Conservation (phyloP, 2,113 vertebrate species). For the Podarcis cretensis region DNA sequence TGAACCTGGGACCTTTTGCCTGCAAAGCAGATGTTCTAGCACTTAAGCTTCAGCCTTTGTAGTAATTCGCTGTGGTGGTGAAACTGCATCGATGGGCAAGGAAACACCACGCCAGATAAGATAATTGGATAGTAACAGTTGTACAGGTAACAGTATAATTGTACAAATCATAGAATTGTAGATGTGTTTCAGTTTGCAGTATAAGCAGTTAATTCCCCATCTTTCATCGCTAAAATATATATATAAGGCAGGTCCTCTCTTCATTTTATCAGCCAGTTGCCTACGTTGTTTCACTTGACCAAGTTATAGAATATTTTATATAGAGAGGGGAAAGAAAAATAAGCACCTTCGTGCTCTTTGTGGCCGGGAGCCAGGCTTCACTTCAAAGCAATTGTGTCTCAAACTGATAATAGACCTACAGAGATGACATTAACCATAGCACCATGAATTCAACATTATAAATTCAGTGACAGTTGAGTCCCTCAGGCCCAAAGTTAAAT, state of each 20-base stretch:
- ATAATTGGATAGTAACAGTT: neutral
- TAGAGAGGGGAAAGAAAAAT: neutral
- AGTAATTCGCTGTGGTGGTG: too few species aligned
- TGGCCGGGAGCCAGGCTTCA: slow-evolving; percentile 47
- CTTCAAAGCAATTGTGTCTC: slow-evolving; percentile 51
- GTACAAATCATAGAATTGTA: too few species aligned
- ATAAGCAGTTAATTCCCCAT: neutral
- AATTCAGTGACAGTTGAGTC: slow-evolving; percentile 29
- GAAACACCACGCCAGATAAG: neutral
- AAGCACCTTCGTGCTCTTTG: slow-evolving; percentile 24
- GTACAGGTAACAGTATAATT: neutral
- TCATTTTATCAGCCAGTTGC: neutral
- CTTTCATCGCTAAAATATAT: neutral
- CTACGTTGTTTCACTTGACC: neutral
- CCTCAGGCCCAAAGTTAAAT: slow-evolving; percentile 25
- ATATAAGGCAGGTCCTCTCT: neutral
- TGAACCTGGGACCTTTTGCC: too few species aligned
- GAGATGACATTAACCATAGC: slow-evolving; percentile 37
- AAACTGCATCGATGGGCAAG: neutral
- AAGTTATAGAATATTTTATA: slow-evolving; percentile 1
- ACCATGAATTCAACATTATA: neutral
- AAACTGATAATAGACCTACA: slow-evolving; percentile 48
- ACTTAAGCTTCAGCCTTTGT: too few species aligned
- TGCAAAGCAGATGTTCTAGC: too few species aligned
- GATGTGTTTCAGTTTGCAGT: neutral